These are phyloP conservation scores for Ceyx melanurus DNA, from an alignment of 2,113 vertebrate genomes.

Conservation along the genomic window DNA sequence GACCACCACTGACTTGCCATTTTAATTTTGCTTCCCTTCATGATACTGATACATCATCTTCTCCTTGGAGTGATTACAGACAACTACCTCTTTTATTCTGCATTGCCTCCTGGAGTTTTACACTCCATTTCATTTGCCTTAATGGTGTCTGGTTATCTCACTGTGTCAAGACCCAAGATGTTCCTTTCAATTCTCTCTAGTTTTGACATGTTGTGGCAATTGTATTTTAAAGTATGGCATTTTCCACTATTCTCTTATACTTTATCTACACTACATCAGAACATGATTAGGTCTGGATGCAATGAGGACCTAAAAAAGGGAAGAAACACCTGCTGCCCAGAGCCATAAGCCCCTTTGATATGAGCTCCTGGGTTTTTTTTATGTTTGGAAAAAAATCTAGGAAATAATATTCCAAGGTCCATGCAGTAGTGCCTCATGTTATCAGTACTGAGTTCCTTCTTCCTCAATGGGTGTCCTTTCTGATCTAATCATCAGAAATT, in stretches of 20 bases:
- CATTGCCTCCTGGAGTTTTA: conserved; percentile 20
- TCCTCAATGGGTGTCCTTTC: conserved; percentile 29
- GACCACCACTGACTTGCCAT: not conserved
- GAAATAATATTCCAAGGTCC: not conserved
- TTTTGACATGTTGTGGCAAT: not conserved
- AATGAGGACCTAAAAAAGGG: not conserved
- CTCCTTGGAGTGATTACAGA: not conserved
- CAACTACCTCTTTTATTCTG: conserved; percentile 46
- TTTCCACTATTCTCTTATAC: conserved; percentile 2
- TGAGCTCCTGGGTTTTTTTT: not conserved
- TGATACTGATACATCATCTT: not conserved
- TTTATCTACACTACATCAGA: not conserved
- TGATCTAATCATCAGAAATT: conserved; percentile 25
- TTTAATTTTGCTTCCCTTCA: not conserved
- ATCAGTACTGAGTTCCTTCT: not conserved
- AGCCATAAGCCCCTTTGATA: not conserved
- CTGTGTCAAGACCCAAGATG: conserved; percentile 28
- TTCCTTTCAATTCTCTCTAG: not conserved
- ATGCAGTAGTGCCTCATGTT: not conserved
- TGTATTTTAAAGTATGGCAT: conserved; percentile 3
- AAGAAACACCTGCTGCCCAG: not conserved
- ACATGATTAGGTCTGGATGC: not conserved
- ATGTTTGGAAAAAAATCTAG: not conserved
- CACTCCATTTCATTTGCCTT: conserved; percentile 17
- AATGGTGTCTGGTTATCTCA: conserved; percentile 9